Evolutionary conservation across 2,113 vertebrate species (phyloP).

Genomic region (Lampris megalopsis): DNA sequence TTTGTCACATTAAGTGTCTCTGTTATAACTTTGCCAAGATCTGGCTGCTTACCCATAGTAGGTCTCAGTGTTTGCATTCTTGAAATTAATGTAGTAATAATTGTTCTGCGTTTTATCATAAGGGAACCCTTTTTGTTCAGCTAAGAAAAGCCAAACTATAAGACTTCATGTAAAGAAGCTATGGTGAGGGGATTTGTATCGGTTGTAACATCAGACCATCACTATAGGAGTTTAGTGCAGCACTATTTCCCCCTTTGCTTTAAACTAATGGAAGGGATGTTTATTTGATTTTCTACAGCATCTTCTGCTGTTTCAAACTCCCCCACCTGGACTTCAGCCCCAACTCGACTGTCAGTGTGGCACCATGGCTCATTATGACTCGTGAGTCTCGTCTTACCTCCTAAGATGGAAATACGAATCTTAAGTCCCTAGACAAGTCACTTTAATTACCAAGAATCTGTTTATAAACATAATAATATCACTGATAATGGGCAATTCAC

Average conservation of each 20-base stretch:
- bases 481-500: too few relatives aligned
- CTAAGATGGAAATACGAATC: not conserved
- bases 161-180: too few relatives aligned
- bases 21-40: conserved; percentile 21
- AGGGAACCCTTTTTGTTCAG: too few relatives aligned
- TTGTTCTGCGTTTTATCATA: too few relatives aligned
- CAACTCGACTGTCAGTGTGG: not conserved
- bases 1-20: conserved; percentile 11
- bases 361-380: conserved; percentile 65
- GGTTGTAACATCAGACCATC: too few relatives aligned
- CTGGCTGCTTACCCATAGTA: not conserved
- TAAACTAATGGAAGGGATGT: too few relatives aligned
- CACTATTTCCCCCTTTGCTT: too few relatives aligned
- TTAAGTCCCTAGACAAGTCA: not conserved
- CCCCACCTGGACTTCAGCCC: conserved; percentile 1
- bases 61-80: not conserved
- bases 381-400: conserved; percentile 40
- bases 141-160: too few relatives aligned
- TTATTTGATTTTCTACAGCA: conserved; percentile 22
- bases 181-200: too few relatives aligned
- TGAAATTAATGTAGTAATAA: not conserved
- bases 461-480: too few relatives aligned
- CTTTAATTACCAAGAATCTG: not conserved
- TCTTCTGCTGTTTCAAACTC: conserved; percentile 13
- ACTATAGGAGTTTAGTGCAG: too few relatives aligned